Evolutionary conservation across 2,113 vertebrate species (phyloP).

Genomic region (Mastomys natalensis): DNA sequence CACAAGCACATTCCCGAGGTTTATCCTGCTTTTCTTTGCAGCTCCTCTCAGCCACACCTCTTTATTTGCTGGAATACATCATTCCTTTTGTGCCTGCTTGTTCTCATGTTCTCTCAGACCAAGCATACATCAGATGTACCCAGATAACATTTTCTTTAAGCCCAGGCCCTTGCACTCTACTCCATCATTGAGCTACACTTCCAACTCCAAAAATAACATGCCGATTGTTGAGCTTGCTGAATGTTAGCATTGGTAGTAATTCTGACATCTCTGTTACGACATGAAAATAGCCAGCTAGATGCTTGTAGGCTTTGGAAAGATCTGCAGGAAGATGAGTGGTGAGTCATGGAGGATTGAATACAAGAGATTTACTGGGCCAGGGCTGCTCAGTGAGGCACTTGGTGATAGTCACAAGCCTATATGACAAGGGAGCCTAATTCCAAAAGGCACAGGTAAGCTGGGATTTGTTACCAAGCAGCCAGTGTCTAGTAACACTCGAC

Average conservation of each 20-base stretch:
- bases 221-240: background rate
- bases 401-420: background rate
- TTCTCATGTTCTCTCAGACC: background rate
- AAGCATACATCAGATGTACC: background rate
- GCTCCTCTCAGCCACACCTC: background rate
- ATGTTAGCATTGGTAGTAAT: background rate
- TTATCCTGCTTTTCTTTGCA: background rate
- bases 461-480: slow-evolving; percentile 44
- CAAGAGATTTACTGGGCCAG: background rate
- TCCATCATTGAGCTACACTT: background rate
- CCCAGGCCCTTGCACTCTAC: background rate
- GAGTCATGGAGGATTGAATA: background rate
- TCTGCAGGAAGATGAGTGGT: background rate
- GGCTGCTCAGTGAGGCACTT: background rate
- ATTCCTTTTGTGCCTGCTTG: background rate
- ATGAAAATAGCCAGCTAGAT: background rate
- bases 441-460: background rate
- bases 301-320: background rate
- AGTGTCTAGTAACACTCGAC: background rate
- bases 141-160: background rate
- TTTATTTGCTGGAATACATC: background rate
- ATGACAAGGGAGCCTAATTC: slow-evolving; percentile 29
- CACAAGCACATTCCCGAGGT: background rate
- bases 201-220: background rate
- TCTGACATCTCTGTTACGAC: background rate